Conservation (phyloP, 2,113 vertebrate species). For the Megaleporinus macrocephalus region DNA sequence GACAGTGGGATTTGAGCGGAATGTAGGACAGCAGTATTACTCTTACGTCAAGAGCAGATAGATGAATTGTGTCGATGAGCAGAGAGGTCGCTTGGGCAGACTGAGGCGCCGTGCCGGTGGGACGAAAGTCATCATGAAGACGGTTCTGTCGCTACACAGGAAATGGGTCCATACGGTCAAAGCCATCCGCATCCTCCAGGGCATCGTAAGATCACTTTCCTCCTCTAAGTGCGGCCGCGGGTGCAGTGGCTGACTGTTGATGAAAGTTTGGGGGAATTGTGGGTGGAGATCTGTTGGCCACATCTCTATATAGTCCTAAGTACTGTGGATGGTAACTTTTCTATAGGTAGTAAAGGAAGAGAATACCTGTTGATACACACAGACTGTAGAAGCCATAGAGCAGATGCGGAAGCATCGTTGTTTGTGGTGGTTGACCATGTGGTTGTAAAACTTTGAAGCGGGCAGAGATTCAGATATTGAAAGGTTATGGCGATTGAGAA, state of each 20-base stretch:
- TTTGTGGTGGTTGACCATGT: no score
- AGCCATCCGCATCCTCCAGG: slow-evolving; percentile 89
- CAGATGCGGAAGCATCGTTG: no score
- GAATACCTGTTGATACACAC: no score
- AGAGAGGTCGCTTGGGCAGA: slow-evolving; percentile 54
- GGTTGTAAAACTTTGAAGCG: no score
- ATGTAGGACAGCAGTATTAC: slow-evolving; percentile 94
- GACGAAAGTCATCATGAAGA: slow-evolving; percentile 80
- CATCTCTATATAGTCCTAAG: no score
- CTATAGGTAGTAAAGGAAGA: no score
- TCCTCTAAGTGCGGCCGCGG: background rate
- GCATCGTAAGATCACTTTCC: slow-evolving; percentile 80
- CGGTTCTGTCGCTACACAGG: slow-evolving; percentile 83
- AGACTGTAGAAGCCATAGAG: no score
- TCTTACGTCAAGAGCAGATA: slow-evolving; percentile 84
- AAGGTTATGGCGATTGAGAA: no score
- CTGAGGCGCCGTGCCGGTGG: slow-evolving; percentile 78
- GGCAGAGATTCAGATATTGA: no score
- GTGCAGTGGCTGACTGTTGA: background rate
- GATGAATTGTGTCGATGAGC: slow-evolving; percentile 34
- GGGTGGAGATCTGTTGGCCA: background rate
- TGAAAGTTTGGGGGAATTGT: background rate
- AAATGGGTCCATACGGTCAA: slow-evolving; percentile 88
- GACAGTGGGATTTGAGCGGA: slow-evolving; percentile 86
- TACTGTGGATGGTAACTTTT: no score